Conservation (phyloP, 2,113 vertebrate species). For the Bufo gargarizans region DNA sequence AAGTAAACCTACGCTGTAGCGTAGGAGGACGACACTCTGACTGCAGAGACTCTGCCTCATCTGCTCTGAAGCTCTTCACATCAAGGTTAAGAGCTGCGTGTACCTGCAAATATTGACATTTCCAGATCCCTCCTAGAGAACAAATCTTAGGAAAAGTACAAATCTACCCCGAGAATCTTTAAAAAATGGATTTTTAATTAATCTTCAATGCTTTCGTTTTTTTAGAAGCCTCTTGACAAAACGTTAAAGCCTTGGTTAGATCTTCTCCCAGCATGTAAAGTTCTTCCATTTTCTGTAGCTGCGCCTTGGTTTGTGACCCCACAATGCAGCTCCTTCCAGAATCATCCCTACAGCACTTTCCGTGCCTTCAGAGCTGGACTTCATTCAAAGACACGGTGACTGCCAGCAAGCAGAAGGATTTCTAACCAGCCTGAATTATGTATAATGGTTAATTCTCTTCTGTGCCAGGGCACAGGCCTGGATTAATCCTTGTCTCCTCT, state of each 20-base stretch:
- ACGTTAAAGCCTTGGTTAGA: background rate
- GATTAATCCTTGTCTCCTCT: background rate
- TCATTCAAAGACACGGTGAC: conserved; percentile 31
- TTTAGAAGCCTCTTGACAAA: background rate
- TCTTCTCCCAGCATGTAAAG: background rate
- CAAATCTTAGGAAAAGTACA: conserved; percentile 12
- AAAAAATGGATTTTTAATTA: conserved; percentile 44
- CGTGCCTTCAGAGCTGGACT: conserved; percentile 20
- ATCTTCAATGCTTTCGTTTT: conserved; percentile 19
- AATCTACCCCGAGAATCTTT: conserved; percentile 30
- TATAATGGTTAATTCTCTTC: background rate
- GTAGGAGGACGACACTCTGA: background rate
- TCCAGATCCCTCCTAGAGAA: background rate
- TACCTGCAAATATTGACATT: conserved; percentile 42
- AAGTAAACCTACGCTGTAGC: background rate
- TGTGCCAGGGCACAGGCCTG: background rate
- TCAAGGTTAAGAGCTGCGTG: background rate
- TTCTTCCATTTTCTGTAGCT: conserved; percentile 7
- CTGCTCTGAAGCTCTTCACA: background rate
- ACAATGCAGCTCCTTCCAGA: background rate
- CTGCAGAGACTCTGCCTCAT: background rate
- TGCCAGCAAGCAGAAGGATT: background rate
- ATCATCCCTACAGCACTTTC: conserved; percentile 12
- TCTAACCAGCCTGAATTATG: conserved; percentile 36
- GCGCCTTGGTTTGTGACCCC: background rate